Evolutionary conservation across 2,888 invertebrate species (phyloP), one percentile per base, ranked within the genome.

Genomic region (Tridacna gigas): DNA sequence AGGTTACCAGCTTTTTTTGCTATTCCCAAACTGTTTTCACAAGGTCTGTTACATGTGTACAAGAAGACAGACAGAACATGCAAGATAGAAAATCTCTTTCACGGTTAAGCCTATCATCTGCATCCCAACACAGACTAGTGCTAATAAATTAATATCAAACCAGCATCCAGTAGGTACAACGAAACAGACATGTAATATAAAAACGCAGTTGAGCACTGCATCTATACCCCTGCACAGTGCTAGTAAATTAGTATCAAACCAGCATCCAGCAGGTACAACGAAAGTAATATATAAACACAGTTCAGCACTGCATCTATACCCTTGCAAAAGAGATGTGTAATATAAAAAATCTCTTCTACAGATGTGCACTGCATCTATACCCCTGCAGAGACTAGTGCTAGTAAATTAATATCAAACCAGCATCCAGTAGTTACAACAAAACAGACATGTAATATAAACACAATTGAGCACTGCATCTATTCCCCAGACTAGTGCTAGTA

Each of bases 341-440:
- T 25, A 26, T 22, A 22, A 25, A 65, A 65, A 22, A 65, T 26
- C 65, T 25, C 5, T 25, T 25, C 15, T 25, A 15, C 65, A 22
- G 26, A 65, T 5, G 7, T 25, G 22, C 11, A 9, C 25, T 26
- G 9, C 12, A 15, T 28, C 28, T 28, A 26, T 66, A 66, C 28
- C 66, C 66, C 26, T 26, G 66, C 28, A 66, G 28, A 66, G 66
- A 66, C 66, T 66, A 66, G 66, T 66, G 66, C 66, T 66, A 26
- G 66, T 66, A 66, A 66, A 20, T 13, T 4, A 66, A 26, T 26
- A 66, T 0, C 12, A 61, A 25, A 25, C 66, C 66, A 66, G 66
- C 66, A 26, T 66, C 66, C 3, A 66, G 28, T 66, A 66, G 0
- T 26, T 66, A 66, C 28, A 25, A 66, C 28, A 7, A 37, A 37